Conservation (phyloP, 1,140 invertebrate genomes). For the Orius insidiosus region DNA sequence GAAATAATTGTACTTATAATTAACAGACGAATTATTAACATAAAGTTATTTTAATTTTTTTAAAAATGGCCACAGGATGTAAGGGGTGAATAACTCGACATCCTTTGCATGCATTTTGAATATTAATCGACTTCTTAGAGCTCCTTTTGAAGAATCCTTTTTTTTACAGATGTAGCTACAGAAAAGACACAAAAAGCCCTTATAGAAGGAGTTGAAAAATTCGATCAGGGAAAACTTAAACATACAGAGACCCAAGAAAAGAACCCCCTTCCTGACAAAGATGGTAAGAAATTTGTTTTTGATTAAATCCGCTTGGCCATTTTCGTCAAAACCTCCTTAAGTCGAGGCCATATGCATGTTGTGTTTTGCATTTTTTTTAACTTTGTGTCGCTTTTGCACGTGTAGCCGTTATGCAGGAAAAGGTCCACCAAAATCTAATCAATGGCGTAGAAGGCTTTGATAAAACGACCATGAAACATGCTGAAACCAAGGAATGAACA, state of each 20-base stretch:
- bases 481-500: conserved; percentile 54
- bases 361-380: no score
- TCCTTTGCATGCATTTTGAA: conserved; percentile 1
- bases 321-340: neutral
- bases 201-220: conserved; percentile 67
- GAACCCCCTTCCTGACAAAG: conserved; percentile 83
- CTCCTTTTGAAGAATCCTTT: conserved; percentile 5
- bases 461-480: conserved; percentile 52
- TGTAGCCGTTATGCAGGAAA: conserved; percentile 45
- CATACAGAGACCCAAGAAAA: conserved; percentile 87
- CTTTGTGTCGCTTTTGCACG: conserved; percentile 19
- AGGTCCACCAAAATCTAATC: conserved; percentile 44
- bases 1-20: neutral
- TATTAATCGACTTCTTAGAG: neutral
- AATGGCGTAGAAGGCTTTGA: conserved; percentile 54
- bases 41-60: neutral
- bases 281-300: conserved; percentile 48
- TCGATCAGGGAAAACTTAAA: conserved; percentile 67
- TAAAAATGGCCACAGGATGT: neutral
- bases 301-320: neutral
- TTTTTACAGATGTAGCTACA: conserved; percentile 56
- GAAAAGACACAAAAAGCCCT: conserved; percentile 75
- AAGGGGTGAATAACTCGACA: no score
- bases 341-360: neutral
- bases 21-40: neutral